Evolutionary conservation across 2,888 invertebrate genomes (phyloP), one percentile per base, ranked within the genome.

Genomic region (Agrochola lota): DNA sequence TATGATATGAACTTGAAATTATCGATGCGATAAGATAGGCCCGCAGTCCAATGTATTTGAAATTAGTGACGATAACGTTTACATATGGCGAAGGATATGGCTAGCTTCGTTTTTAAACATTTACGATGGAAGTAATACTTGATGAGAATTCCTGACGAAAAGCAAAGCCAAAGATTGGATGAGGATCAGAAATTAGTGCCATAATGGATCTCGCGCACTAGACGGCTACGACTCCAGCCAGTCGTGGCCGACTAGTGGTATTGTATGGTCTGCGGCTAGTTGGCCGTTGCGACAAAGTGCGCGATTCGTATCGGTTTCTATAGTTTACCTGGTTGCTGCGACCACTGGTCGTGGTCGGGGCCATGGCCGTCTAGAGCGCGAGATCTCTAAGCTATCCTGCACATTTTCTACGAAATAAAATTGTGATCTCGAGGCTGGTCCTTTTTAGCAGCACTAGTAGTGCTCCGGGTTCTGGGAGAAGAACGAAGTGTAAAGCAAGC

Each of bases 21-120:
- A 69, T 85, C 85, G 55, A 73, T 30, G 26, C 5, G 86, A 86
- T 86, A 85, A 86, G 87, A 85, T 80, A 87, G 57, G 57, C 60
- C 7, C 30, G 55, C n/a, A 70, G 72, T 71, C 59, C 77, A 59
- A 83, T 78, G 64, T 77, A 52, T 83, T 79, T 71, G 59, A 80
- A 86, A 85, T 85, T 83, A 85, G 49, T 80, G 49, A n/a, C 59
- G 70, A 83, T 82, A 72, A 67, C 23, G 62, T 59, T 64, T 55
- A 11, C 43, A 43, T 43, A 52, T n/a, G 17, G 17, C 15, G 15
- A 52, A 59, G 43, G 62, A 52, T 62, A 76, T 7, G 0, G 7
- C 7, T 59, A n/a, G n/a, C 17, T 15, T 30, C 23, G 46, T 62
- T 30, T 55, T 23, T 30, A 49, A 46, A 62, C 43, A 71, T 26